phyloP scores from a whole-genome alignment of 2,888 invertebrate genomes.

The Heteromyza rotundicornis region DNA sequence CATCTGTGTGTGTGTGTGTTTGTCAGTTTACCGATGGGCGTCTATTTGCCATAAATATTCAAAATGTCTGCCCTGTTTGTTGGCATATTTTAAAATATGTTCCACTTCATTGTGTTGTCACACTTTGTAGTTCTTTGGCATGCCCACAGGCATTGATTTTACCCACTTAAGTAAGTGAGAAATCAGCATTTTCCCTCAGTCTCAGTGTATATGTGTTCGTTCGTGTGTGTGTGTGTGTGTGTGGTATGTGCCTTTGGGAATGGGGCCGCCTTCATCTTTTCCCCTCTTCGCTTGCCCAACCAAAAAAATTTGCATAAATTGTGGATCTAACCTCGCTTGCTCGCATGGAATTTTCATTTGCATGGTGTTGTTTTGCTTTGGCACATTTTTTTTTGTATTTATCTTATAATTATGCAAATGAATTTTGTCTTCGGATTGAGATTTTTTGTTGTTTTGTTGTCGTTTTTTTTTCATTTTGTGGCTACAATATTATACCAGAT shows the following conservation, averaged over 20 bases:
- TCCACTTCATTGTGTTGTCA: conserved; percentile 1
- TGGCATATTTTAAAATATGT: conserved; percentile 1
- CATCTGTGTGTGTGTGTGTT: no score
- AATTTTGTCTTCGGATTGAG: conserved; percentile 11
- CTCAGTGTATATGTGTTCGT: no score
- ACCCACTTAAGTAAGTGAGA: neutral
- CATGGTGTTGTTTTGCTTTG: conserved; percentile 36
- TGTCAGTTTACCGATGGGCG: neutral
- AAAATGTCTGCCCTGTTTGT: neutral
- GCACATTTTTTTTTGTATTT: conserved; percentile 48
- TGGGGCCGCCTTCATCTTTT: neutral
- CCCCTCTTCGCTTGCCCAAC: no score
- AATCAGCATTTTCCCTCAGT: neutral
- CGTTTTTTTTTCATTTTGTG: neutral
- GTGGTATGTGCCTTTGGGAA: neutral
- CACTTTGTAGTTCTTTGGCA: neutral
- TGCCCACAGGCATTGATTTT: neutral
- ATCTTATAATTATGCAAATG: conserved; percentile 52
- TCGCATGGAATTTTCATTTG: conserved; percentile 3
- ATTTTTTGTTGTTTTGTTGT: neutral
- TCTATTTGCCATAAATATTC: neutral
- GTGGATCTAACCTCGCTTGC: no score
- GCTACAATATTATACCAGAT: no score
- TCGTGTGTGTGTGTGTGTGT: neutral
- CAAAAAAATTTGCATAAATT: neutral